Percentiles rank a stretch among this genome's conserved stretches.
These are phyloP conservation scores for Acronicta psi DNA, from an alignment of 2,888 invertebrate genomes.

Conservation along the genomic window DNA sequence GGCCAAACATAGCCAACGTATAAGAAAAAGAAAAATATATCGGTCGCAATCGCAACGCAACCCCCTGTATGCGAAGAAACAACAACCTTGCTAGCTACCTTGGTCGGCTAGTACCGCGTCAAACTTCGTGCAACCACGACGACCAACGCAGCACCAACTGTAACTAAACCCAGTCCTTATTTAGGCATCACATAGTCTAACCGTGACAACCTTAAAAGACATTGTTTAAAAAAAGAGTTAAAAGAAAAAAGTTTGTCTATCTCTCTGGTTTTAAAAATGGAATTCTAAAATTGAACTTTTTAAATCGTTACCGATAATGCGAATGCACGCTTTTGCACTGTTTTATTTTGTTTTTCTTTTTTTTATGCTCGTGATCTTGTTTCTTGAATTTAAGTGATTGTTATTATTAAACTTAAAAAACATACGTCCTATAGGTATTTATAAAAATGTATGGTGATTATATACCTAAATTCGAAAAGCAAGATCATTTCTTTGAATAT, in stretches of 20 bases:
- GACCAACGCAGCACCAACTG: constrained; percentile 57
- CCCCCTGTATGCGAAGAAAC: constrained; percentile 64
- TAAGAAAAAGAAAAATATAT: not conserved
- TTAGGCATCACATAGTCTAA: constrained; percentile 62
- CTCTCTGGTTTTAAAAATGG: constrained; percentile 46
- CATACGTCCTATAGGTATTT: no score
- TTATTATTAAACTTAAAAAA: no score
- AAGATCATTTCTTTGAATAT: not conserved
- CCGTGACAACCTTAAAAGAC: constrained; percentile 52
- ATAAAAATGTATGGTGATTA: not conserved
- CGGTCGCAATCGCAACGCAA: constrained; percentile 19
- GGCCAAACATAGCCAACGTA: no score
- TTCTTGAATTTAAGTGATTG: not conserved
- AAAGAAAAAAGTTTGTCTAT: constrained; percentile 56
- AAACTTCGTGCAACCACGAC: constrained; percentile 58
- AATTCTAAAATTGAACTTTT: constrained; percentile 52
- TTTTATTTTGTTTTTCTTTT: constrained; percentile 25
- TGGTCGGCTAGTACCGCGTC: constrained; percentile 68
- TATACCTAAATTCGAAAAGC: not conserved
- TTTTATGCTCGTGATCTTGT: constrained; percentile 5
- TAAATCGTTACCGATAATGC: constrained; percentile 46
- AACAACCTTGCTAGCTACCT: constrained; percentile 62
- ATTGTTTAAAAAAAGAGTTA: constrained; percentile 45
- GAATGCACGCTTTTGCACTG: constrained; percentile 55
- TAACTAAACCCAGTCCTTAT: constrained; percentile 59